Evolutionary conservation across 2,797 vertebrate species (phyloP), one percentile per base, ranked within the genome.

Genomic region (Tachyglossus aculeatus): DNA sequence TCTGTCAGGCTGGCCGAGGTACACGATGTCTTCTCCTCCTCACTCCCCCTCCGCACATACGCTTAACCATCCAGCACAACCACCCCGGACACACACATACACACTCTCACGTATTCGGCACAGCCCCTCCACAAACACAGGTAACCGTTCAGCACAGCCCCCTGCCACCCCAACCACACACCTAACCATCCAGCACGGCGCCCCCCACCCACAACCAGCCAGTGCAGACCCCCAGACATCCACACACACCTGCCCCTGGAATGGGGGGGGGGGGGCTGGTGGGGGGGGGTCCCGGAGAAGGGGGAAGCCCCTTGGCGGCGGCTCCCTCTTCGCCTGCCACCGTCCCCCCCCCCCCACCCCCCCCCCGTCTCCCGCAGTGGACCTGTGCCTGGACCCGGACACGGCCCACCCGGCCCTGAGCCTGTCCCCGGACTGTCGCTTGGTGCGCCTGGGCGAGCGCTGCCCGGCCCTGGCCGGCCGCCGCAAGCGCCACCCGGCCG

Each of bases 361-460:
- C n/a, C n/a, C n/a, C n/a, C n/a, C n/a, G n/a, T n/a, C 44, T 21
- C 39, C 50, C 24, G 22, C 69, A 91, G 91, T 86, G 34, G 88
- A 90, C 37, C 37, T 91, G 39, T 91, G 88, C 4, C 67, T 91
- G 81, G 91, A 92, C 66, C 89, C 91, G 0, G 87, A 87, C 33
- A 92, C 91, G 0, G 90, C 91, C n/a, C 90, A 92, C 47, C 90
- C 91, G 0, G 90, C 87, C 5, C 78, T 92, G n/a, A 82, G 80
- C 74, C 71, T 92, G 16, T 92, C 90, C 53, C 84, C 86, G 5
- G 91, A 92, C 44, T 80, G 82, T 1, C 88, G 86, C 37, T 86
- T 84, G 1, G 90, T 92, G 29, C 82, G 79, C 1, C 74, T 92
- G 54, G 84, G 83, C 7, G 91, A 90, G 1, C 81, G 88, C 1